These are phyloP conservation scores for Selenia dentaria DNA, from an alignment of 2,888 invertebrate genomes.

Conservation along the genomic window DNA sequence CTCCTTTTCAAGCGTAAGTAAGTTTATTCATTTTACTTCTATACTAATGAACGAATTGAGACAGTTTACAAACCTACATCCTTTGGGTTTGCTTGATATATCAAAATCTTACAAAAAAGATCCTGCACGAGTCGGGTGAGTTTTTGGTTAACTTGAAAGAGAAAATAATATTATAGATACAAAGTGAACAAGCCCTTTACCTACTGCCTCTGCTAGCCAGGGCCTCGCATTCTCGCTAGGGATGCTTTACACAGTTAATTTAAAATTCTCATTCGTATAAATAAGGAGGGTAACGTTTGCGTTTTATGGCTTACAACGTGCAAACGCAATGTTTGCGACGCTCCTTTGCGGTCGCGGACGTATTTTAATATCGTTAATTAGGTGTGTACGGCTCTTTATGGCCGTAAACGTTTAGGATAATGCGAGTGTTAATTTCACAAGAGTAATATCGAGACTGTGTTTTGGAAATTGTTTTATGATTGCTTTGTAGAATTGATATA, in stretches of 20 bases:
- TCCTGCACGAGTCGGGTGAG: too few species aligned
- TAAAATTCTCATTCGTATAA: conserved; percentile 84
- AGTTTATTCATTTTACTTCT: too few species aligned
- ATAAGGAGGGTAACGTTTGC: conserved; percentile 83
- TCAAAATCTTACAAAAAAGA: too few species aligned
- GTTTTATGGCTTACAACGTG: conserved; percentile 82
- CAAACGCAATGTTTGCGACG: conserved; percentile 76
- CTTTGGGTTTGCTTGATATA: too few species aligned
- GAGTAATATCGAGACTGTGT: conserved; percentile 37
- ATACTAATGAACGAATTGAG: too few species aligned
- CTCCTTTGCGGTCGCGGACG: conserved; percentile 74
- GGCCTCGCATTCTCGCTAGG: conserved; percentile 54
- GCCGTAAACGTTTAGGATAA: conserved; percentile 50
- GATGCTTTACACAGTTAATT: conserved; percentile 82
- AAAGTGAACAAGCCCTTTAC: conserved; percentile 50
- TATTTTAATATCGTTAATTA: conserved; percentile 84
- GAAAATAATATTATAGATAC: conserved; percentile 11
- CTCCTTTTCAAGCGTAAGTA: too few species aligned
- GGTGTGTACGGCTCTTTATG: conserved; percentile 70
- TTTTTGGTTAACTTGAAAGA: too few species aligned
- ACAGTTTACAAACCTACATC: too few species aligned
- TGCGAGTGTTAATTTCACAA: conserved; percentile 43
- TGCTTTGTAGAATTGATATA: conserved; percentile 13
- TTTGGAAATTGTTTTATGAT: conserved; percentile 33
- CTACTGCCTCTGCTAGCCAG: conserved; percentile 50